Conservation (phyloP, 2,888 invertebrate species). For the Metellina segmentata region DNA sequence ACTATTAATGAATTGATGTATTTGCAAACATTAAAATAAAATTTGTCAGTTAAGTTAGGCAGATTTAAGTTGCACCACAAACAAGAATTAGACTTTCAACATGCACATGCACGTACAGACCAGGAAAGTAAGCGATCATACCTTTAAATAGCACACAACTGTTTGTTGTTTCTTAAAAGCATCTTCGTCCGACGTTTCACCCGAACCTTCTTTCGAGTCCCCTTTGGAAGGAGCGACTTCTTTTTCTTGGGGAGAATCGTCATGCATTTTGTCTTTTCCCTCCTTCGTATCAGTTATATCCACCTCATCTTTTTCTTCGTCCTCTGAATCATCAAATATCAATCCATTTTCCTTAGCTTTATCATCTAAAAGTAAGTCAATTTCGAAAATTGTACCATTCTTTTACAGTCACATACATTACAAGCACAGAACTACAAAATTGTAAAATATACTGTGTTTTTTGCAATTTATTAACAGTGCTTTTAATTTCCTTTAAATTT, state of each 20-base stretch:
- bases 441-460: neutral
- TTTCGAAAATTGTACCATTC: neutral
- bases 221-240: neutral
- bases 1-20: too few species aligned
- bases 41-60: too few species aligned
- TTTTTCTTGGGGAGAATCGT: neutral
- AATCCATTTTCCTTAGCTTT: conserved; percentile 32
- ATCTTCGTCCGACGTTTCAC: conserved; percentile 6
- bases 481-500: neutral
- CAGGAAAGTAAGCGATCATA: neutral
- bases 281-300: neutral
- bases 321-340: conserved; percentile 61
- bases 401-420: neutral
- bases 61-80: neutral
- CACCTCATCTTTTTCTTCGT: conserved; percentile 40
- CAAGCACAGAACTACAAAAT: neutral
- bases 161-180: conserved; percentile 43
- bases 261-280: neutral
- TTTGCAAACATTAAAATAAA: too few species aligned
- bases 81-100: neutral
- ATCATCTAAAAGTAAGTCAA: neutral
- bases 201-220: conserved; percentile 4
- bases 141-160: conserved; percentile 61
- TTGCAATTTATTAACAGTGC: neutral
- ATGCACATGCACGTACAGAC: neutral